Conservation (phyloP, 2,888 invertebrate species). For the Tipula vernalis region DNA sequence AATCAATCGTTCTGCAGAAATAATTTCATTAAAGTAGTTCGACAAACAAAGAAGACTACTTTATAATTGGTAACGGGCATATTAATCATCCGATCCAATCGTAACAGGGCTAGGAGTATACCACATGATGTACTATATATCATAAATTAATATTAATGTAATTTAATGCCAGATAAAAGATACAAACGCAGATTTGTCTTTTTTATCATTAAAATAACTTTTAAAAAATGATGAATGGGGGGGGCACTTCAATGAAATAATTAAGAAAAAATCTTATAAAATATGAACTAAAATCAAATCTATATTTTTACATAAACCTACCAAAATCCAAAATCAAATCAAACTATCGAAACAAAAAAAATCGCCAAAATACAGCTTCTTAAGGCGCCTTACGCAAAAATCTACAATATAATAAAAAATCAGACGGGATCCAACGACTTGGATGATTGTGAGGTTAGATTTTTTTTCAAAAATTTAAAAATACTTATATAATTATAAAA, state of each 20-base stretch:
- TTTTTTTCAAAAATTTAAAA: constrained; percentile 18
- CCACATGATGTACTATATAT: too few relatives aligned
- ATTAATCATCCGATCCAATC: too few relatives aligned
- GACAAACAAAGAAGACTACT: too few relatives aligned
- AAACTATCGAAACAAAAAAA: neutral
- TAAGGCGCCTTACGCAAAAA: constrained; percentile 94
- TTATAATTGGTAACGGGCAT: too few relatives aligned
- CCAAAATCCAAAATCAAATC: neutral
- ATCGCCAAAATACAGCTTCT: constrained; percentile 50
- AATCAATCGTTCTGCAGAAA: too few relatives aligned
- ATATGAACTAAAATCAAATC: constrained; percentile 7
- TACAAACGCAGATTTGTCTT: neutral
- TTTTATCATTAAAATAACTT: neutral
- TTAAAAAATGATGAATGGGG: neutral
- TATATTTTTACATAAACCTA: constrained; percentile 9
- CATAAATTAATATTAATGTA: too few relatives aligned
- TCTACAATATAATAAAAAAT: constrained; percentile 93
- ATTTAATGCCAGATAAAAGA: too few relatives aligned
- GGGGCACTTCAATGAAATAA: neutral
- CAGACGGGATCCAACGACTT: constrained; percentile 66
- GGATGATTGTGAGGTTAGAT: constrained; percentile 44
- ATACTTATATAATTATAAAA: neutral
- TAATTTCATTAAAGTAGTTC: too few relatives aligned
- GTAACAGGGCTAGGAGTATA: too few relatives aligned
- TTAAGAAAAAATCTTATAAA: neutral